Evolutionary conservation across 2,888 invertebrate genomes (phyloP).

Genomic region (Macrophya alboannulata): DNA sequence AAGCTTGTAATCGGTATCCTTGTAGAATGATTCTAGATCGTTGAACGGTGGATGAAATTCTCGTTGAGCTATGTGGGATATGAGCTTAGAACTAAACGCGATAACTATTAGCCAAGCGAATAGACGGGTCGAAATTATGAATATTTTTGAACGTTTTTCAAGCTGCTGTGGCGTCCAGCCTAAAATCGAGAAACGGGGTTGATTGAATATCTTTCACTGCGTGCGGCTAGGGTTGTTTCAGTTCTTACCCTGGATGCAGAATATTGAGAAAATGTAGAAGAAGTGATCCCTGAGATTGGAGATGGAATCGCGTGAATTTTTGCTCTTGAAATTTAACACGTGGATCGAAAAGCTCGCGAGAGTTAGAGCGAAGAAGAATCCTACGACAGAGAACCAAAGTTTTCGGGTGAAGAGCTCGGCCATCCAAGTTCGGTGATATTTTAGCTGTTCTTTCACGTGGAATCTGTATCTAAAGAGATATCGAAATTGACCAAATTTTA

Average conservation of each 20-base stretch:
- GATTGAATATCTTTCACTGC: background rate
- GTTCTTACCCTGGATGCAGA: slow-evolving; percentile 40
- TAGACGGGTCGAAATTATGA: slow-evolving; percentile 17
- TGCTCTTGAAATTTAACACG: background rate
- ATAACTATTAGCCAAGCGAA: slow-evolving; percentile 64
- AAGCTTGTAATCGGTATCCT: slow-evolving; percentile 63
- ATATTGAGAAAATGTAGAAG: slow-evolving; percentile 39
- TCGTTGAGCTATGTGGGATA: slow-evolving; percentile 64
- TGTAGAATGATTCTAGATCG: slow-evolving; percentile 60
- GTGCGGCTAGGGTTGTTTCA: background rate
- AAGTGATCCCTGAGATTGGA: slow-evolving; percentile 7
- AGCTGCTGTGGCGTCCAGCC: slow-evolving; percentile 25
- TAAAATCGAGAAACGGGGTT: background rate
- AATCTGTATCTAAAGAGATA: slow-evolving; percentile 41
- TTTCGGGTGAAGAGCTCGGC: background rate
- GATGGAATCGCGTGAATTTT: background rate
- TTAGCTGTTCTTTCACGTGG: background rate
- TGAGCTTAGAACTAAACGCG: slow-evolving; percentile 64
- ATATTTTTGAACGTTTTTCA: slow-evolving; percentile 16
- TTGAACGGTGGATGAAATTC: slow-evolving; percentile 63
- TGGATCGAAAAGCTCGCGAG: background rate
- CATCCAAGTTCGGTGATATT: slow-evolving; percentile 26
- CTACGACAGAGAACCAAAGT: slow-evolving; percentile 23
- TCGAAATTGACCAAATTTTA: background rate
- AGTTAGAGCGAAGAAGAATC: background rate